These are phyloP conservation scores for Phrynosoma platyrhinos DNA, from an alignment of 2,113 vertebrate species.

Conservation along the genomic window DNA sequence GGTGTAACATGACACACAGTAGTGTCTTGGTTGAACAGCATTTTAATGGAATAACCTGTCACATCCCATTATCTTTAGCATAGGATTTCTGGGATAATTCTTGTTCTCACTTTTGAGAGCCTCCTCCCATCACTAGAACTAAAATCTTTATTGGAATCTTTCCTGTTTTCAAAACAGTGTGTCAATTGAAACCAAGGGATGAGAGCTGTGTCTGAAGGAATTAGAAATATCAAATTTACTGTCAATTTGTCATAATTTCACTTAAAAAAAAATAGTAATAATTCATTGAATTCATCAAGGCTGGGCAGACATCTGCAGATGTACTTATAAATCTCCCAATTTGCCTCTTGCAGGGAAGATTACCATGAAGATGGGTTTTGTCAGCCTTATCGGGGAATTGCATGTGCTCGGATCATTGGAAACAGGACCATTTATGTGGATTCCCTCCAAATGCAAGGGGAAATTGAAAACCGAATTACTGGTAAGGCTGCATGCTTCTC, in stretches of 20 bases:
- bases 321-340: constrained; percentile 42
- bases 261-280: constrained; percentile 3
- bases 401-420: constrained; percentile 95
- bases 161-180: neutral
- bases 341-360: constrained; percentile 80
- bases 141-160: neutral
- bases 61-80: constrained; percentile 31
- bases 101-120: constrained; percentile 28
- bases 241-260: neutral
- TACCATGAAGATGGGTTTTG: constrained; percentile 93
- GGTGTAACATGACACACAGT: constrained; percentile 32
- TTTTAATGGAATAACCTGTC: constrained; percentile 49
- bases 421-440: constrained; percentile 98
- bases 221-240: constrained; percentile 25
- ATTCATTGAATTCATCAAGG: neutral
- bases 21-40: constrained; percentile 23
- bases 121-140: constrained; percentile 15
- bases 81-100: constrained; percentile 44
- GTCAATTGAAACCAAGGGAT: neutral
- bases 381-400: constrained; percentile 96
- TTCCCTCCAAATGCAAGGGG: constrained; percentile 97
- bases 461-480: constrained; percentile 97
- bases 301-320: neutral
- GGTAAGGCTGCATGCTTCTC: constrained; percentile 75
- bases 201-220: neutral